Conservation (phyloP, 2,797 vertebrate genomes). For the Lindbergichthys nudifrons region DNA sequence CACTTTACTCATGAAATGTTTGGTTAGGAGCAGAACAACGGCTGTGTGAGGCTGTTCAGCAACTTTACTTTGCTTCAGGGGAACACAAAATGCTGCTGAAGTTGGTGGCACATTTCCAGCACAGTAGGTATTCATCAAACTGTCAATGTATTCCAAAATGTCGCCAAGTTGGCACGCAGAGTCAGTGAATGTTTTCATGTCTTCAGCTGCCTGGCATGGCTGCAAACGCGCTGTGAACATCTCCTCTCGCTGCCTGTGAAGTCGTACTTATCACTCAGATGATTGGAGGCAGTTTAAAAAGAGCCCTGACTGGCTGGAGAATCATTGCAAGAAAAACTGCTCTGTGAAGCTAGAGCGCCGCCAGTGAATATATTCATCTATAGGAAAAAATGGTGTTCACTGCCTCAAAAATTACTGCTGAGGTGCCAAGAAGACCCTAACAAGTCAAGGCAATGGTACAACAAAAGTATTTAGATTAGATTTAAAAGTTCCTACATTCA, state of each 20-base stretch:
- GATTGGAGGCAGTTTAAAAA: conserved; percentile 29
- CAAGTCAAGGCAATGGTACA: not conserved
- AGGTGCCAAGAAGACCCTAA: not conserved
- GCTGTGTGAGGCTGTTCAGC: conserved; percentile 12
- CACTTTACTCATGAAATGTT: conserved; percentile 29
- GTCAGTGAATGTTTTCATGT: conserved; percentile 44
- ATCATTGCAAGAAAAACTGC: conserved; percentile 17
- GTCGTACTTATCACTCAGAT: conserved; percentile 24
- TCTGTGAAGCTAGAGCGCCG: conserved; percentile 13
- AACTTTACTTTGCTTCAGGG: conserved; percentile 36
- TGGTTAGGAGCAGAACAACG: conserved; percentile 39
- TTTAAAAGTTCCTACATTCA: not conserved
- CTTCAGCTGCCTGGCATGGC: conserved; percentile 29
- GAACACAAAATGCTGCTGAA: conserved; percentile 35
- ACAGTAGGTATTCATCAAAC: conserved; percentile 45
- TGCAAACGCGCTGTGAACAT: conserved; percentile 43
- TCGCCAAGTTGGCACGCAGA: conserved; percentile 28
- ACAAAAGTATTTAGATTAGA: not conserved
- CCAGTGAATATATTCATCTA: conserved; percentile 6
- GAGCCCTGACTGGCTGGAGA: conserved; percentile 6
- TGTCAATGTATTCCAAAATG: conserved; percentile 42
- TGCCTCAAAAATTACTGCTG: not conserved
- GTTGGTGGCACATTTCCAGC: conserved; percentile 33
- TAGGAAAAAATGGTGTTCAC: not conserved
- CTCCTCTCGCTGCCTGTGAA: conserved; percentile 36